phyloP scores from a whole-genome alignment of 2,888 invertebrate species.

The Euclidia mi region DNA sequence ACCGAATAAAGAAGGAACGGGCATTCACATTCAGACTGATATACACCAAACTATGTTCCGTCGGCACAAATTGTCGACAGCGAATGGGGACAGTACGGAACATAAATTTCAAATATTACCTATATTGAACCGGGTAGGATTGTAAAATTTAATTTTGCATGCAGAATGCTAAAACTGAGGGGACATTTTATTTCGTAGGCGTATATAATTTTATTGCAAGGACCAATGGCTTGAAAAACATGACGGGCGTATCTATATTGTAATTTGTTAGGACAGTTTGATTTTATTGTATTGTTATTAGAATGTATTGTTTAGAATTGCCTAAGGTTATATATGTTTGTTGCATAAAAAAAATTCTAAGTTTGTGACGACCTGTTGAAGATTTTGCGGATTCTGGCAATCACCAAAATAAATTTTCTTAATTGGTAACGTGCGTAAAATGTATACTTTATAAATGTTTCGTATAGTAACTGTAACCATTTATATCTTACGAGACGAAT shows the following conservation, averaged over 20 bases:
- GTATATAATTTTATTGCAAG: slow-evolving; percentile 89
- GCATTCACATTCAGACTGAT: slow-evolving; percentile 24
- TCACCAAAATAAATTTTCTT: no score
- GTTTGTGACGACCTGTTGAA: no score
- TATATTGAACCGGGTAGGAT: slow-evolving; percentile 87
- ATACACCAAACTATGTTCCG: slow-evolving; percentile 47
- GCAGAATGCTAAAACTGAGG: slow-evolving; percentile 82
- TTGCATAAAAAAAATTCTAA: no score
- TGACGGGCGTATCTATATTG: slow-evolving; percentile 74
- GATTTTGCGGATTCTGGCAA: no score
- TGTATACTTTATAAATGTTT: no score
- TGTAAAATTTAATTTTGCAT: slow-evolving; percentile 90
- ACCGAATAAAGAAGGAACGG: neutral
- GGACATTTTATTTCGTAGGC: slow-evolving; percentile 88
- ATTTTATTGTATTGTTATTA: slow-evolving; percentile 13
- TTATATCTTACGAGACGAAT: no score
- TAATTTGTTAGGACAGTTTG: slow-evolving; percentile 57
- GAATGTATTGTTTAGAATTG: neutral
- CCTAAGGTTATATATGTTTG: no score
- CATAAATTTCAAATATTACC: slow-evolving; percentile 88
- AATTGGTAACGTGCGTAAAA: no score
- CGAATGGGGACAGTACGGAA: slow-evolving; percentile 77
- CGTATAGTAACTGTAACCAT: no score
- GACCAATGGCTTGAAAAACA: slow-evolving; percentile 88
- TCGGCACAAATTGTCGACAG: slow-evolving; percentile 71